phyloP scores from a whole-genome alignment of 2,113 vertebrate genomes.

The Burhinus bistriatus region DNA sequence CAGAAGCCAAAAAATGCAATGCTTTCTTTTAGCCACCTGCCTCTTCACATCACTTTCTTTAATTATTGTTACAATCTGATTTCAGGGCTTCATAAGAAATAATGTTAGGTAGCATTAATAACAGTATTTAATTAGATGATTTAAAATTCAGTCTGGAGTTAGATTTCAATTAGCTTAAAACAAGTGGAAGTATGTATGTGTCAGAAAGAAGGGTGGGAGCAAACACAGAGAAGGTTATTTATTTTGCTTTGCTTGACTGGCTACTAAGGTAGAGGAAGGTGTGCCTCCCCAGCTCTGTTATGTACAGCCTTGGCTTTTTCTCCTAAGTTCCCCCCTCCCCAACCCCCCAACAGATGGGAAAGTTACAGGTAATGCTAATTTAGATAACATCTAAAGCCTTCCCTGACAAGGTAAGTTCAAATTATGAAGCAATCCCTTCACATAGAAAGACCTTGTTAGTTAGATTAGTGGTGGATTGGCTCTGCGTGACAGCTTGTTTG shows the following conservation, averaged over 20 bases:
- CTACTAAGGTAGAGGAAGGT: background rate
- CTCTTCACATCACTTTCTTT: background rate
- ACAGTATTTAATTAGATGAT: background rate
- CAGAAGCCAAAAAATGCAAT: background rate
- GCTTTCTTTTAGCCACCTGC: slow-evolving; percentile 24
- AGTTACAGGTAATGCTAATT: slow-evolving; percentile 68
- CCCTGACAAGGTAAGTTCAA: slow-evolving; percentile 75
- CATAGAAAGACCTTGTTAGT: slow-evolving; percentile 69
- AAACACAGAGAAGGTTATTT: background rate
- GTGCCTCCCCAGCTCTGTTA: background rate
- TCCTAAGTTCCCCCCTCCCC: background rate
- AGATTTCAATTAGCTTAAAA: background rate
- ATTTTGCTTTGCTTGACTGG: slow-evolving; percentile 44
- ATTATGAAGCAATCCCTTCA: slow-evolving; percentile 69
- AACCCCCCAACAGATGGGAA: background rate
- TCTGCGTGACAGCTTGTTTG: slow-evolving; percentile 75
- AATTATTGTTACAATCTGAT: background rate
- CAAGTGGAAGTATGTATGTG: background rate
- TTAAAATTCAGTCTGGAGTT: slow-evolving; percentile 32
- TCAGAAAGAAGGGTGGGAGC: background rate
- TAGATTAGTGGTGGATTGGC: slow-evolving; percentile 68
- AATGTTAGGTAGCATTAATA: slow-evolving; percentile 25
- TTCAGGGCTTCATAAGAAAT: slow-evolving; percentile 24
- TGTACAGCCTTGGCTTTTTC: slow-evolving; percentile 29
- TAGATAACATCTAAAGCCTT: slow-evolving; percentile 72